Percentiles rank a stretch among this genome's conserved stretches.
Conservation (phyloP, 2,888 invertebrate genomes). For the Watsonalla cultraria region DNA sequence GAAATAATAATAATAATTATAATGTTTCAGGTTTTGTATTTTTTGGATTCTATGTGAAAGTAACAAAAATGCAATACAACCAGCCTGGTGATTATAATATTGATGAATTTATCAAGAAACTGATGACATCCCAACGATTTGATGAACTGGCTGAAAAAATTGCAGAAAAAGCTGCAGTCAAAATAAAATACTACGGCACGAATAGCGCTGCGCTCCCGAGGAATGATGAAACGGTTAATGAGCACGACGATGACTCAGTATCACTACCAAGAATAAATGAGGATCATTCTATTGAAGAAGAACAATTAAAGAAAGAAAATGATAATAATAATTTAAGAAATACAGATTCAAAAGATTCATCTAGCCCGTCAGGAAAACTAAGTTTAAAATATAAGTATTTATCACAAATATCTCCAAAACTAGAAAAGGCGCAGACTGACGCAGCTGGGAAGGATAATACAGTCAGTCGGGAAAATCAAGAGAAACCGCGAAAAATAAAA, state of each 20-base stretch:
- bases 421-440: not conserved
- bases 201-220: not conserved
- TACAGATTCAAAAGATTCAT: conserved; percentile 10
- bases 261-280: not conserved
- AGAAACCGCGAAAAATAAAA: not conserved
- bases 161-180: conserved; percentile 35
- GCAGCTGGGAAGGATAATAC: not conserved
- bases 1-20: too few relatives aligned
- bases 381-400: conserved; percentile 27
- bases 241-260: not conserved
- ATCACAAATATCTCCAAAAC: conserved; percentile 5
- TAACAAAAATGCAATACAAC: conserved; percentile 4
- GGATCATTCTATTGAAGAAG: not conserved
- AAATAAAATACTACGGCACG: conserved; percentile 22
- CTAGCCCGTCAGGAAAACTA: conserved; percentile 10
- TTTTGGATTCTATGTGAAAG: not conserved
- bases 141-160: conserved; percentile 35
- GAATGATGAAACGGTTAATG: not conserved
- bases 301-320: not conserved
- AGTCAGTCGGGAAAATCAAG: not conserved
- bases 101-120: conserved; percentile 31
- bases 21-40: conserved; percentile 3
- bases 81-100: conserved; percentile 14
- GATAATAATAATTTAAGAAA: conserved; percentile 3
- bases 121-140: conserved; percentile 33